phyloP scores from a whole-genome alignment of 2,888 invertebrate genomes.

The Ennomos fuscantarius region DNA sequence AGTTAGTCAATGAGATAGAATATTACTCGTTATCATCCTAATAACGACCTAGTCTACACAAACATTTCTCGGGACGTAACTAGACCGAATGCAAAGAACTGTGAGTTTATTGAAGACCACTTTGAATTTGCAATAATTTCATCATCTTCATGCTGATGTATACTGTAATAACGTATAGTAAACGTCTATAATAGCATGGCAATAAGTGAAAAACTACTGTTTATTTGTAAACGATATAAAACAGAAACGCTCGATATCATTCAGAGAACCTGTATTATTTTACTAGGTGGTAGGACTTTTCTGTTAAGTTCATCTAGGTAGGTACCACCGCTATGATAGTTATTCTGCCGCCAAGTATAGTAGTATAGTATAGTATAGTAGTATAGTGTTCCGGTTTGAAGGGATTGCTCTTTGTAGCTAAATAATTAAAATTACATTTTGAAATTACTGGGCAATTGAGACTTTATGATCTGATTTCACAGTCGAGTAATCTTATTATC shows the following conservation, averaged over 20 bases:
- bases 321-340: too few species aligned
- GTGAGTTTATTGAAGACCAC: constrained; percentile 46
- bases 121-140: constrained; percentile 53
- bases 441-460: too few species aligned
- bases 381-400: too few species aligned
- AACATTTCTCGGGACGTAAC: constrained; percentile 27
- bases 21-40: constrained; percentile 29
- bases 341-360: too few species aligned
- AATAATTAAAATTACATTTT: too few species aligned
- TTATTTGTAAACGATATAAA: constrained; percentile 27
- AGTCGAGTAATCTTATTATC: too few species aligned
- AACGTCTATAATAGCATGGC: constrained; percentile 51
- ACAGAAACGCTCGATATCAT: constrained; percentile 23
- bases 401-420: too few species aligned
- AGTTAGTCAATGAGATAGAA: constrained; percentile 34
- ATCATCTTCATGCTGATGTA: constrained; percentile 33
- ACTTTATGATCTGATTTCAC: too few species aligned
- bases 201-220: constrained; percentile 39
- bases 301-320: too few species aligned
- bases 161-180: constrained; percentile 23
- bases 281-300: too few species aligned
- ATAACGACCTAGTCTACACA: constrained; percentile 19
- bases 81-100: constrained; percentile 43
- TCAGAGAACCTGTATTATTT: too few species aligned
- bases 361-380: too few species aligned